phyloP scores from a whole-genome alignment of 2,888 invertebrate species.

The Drosophila subsilvestris region DNA sequence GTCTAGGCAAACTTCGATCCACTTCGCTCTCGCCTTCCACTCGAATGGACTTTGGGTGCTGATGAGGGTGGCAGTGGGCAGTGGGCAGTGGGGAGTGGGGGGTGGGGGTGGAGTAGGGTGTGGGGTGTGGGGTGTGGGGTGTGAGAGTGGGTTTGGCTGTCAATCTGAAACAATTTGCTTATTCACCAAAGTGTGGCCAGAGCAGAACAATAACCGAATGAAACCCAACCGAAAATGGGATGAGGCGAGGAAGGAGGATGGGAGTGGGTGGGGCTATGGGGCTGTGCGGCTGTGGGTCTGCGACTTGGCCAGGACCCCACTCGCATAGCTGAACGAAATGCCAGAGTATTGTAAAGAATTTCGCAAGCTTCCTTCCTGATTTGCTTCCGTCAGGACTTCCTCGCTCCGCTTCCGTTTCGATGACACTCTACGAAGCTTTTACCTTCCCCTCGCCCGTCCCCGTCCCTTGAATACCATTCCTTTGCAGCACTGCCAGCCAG shows the following conservation, averaged over 20 bases:
- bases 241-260: neutral
- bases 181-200: slow-evolving; percentile 67
- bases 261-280: neutral
- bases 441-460: neutral
- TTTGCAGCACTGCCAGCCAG: neutral
- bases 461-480: neutral
- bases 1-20: slow-evolving; percentile 18
- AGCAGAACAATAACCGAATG: slow-evolving; percentile 57
- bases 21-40: slow-evolving; percentile 23
- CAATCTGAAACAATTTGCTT: slow-evolving; percentile 75
- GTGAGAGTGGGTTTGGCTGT: slow-evolving; percentile 50
- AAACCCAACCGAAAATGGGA: slow-evolving; percentile 18
- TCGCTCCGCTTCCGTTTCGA: slow-evolving; percentile 8
- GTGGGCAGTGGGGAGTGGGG: neutral
- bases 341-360: slow-evolving; percentile 62
- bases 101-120: neutral
- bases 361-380: slow-evolving; percentile 56
- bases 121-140: neutral
- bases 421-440: slow-evolving; percentile 9
- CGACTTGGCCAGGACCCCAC: neutral
- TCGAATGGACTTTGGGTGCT: slow-evolving; percentile 11
- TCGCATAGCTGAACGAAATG: slow-evolving; percentile 52
- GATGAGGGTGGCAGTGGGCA: neutral
- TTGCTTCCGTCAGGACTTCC: slow-evolving; percentile 51
- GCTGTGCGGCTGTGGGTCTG: slow-evolving; percentile 1